Percentiles rank a stretch among this genome's conserved stretches.
phyloP scores from a whole-genome alignment of 2,797 vertebrate species.

The Capromys pilorides region DNA sequence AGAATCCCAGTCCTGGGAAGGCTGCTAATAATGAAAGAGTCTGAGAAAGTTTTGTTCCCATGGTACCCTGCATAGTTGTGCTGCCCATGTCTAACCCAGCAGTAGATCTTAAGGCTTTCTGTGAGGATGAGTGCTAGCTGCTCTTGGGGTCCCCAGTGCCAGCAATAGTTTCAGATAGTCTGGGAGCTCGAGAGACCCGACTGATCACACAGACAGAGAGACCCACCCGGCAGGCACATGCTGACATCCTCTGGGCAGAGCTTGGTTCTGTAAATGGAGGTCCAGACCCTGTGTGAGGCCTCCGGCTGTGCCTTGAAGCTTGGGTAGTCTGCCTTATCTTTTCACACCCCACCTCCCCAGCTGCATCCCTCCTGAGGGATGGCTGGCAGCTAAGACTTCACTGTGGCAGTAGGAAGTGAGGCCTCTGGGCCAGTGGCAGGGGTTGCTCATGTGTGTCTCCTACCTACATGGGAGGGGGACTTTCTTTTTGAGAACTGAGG shows the following conservation, averaged over 20 bases:
- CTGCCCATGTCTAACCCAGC: too few relatives aligned
- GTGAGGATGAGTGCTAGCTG: not conserved
- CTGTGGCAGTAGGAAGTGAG: too few relatives aligned
- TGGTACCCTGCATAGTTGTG: not conserved
- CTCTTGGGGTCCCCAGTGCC: not conserved
- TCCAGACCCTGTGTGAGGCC: not conserved
- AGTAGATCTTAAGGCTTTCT: not conserved
- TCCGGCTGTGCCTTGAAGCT: not conserved
- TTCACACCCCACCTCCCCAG: rapidly evolving
- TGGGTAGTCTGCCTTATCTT: not conserved
- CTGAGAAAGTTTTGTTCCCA: not conserved
- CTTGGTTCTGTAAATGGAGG: not conserved
- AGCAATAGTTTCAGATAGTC: not conserved
- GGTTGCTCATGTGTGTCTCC: too few relatives aligned
- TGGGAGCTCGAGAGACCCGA: not conserved
- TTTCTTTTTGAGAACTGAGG: not conserved
- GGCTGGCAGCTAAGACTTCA: not conserved
- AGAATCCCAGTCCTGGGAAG: not conserved
- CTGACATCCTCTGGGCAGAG: not conserved
- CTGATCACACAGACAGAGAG: not conserved
- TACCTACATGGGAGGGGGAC: too few relatives aligned
- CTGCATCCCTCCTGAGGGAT: not conserved
- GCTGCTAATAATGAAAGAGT: not conserved
- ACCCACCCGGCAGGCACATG: not conserved
- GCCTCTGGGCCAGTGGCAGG: too few relatives aligned